These are phyloP conservation scores for Macropodus opercularis DNA, from an alignment of 2,797 vertebrate species.

Conservation along the genomic window DNA sequence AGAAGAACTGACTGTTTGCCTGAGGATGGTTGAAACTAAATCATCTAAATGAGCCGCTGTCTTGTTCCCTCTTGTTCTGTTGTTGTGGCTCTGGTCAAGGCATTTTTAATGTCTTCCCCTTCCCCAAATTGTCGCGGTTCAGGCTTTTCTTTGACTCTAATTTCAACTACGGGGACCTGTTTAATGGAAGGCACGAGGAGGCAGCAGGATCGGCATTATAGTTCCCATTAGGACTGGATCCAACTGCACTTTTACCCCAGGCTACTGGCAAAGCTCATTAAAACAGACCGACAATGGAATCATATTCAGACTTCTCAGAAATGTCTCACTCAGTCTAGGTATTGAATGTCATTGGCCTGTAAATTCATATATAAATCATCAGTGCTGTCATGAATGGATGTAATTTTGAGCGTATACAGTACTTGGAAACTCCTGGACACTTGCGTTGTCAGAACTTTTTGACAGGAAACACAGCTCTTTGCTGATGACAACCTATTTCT, in stretches of 20 bases:
- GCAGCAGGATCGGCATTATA: constrained; percentile 43
- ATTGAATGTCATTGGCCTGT: constrained; percentile 24
- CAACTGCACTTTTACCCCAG: constrained; percentile 52
- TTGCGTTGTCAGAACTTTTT: constrained; percentile 1
- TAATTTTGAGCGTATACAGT: constrained; percentile 7
- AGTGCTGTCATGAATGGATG: constrained; percentile 14
- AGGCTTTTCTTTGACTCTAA: constrained; percentile 31
- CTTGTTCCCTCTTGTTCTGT: not conserved
- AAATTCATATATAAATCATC: constrained; percentile 11
- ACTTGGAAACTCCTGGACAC: not conserved
- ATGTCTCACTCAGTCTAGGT: constrained; percentile 22
- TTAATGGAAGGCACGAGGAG: constrained; percentile 31
- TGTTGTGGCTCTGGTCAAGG: constrained; percentile 9
- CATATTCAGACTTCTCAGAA: constrained; percentile 34
- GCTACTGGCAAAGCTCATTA: constrained; percentile 66
- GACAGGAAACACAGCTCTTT: not conserved
- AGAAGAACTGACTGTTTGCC: constrained; percentile 14
- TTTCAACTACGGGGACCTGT: constrained; percentile 39
- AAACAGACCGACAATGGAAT: constrained; percentile 56
- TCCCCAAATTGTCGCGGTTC: not conserved
- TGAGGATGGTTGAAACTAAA: not conserved
- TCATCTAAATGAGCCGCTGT: constrained; percentile 28
- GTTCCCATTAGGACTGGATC: constrained; percentile 60
- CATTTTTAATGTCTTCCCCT: not conserved
- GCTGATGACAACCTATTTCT: not conserved